Conservation (phyloP, 2,888 invertebrate species). For the Nomada fucata region DNA sequence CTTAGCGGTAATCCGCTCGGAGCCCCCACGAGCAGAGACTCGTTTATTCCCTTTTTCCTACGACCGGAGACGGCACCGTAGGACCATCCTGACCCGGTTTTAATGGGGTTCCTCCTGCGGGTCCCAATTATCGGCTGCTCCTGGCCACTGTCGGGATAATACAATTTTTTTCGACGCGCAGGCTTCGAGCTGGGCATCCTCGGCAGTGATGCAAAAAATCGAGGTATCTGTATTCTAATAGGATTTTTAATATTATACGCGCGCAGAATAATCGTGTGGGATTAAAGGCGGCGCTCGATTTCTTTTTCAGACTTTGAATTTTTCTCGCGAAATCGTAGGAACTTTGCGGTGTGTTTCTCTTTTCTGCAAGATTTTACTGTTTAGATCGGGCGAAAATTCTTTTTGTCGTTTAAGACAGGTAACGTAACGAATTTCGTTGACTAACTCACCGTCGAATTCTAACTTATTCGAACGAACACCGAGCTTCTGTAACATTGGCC, state of each 20-base stretch:
- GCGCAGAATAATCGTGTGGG: no score
- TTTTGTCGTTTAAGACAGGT: no score
- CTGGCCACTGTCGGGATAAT: background rate
- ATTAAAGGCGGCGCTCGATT: no score
- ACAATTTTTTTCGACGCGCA: background rate
- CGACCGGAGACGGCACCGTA: background rate
- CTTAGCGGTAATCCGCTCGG: constrained; percentile 74
- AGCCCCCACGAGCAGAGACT: constrained; percentile 72
- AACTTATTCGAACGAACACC: background rate
- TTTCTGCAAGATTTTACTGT: no score
- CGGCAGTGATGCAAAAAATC: background rate
- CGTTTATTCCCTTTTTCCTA: constrained; percentile 59
- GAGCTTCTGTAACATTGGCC: background rate
- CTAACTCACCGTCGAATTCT: no score
- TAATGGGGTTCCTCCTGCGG: constrained; percentile 25
- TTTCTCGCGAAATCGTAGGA: no score
- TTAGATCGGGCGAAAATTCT: no score
- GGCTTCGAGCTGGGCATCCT: background rate
- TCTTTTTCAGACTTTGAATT: no score
- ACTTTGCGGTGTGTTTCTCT: no score
- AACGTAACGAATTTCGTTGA: no score
- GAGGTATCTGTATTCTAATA: background rate
- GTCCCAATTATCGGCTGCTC: constrained; percentile 35
- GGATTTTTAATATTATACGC: no score
- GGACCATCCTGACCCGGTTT: constrained; percentile 24